Percentiles rank a stretch among this genome's conserved stretches.
Evolutionary conservation across 2,113 vertebrate species (phyloP).

Genomic region (Clarias gariepinus): DNA sequence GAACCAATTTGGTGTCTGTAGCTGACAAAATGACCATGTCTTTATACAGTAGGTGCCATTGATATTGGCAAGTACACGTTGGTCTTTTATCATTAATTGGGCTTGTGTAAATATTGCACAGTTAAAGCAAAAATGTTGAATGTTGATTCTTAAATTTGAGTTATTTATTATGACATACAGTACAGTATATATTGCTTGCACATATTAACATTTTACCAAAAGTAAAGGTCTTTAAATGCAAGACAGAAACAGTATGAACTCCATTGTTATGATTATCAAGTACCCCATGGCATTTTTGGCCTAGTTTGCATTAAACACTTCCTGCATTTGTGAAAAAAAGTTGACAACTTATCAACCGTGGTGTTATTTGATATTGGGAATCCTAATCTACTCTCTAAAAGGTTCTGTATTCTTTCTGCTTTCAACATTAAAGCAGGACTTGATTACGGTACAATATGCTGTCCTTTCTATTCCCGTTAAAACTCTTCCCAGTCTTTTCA

Average conservation of each 20-base stretch:
- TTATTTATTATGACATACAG: background rate
- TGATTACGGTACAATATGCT: conserved; percentile 14
- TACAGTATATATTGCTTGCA: background rate
- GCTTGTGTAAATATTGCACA: background rate
- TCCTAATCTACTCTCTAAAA: conserved; percentile 1
- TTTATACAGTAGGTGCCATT: background rate
- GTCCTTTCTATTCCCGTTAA: conserved; percentile 14
- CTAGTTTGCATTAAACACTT: conserved; percentile 2
- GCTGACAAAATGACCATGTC: background rate
- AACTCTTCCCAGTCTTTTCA: conserved; percentile 9
- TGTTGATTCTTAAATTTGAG: background rate
- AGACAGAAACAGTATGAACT: background rate
- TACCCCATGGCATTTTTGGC: background rate
- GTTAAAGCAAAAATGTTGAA: background rate
- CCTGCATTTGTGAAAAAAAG: background rate
- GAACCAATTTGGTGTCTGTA: background rate
- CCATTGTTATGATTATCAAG: background rate
- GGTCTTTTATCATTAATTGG: background rate
- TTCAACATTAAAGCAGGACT: conserved; percentile 16
- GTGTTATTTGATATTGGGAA: conserved; percentile 19
- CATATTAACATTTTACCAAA: background rate
- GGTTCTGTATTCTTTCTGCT: background rate
- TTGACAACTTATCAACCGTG: conserved; percentile 16
- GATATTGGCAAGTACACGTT: background rate
- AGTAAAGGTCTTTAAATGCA: background rate